Evolutionary conservation across 1,140 invertebrate genomes (phyloP).

Genomic region (Macrocentrus cingulum): DNA sequence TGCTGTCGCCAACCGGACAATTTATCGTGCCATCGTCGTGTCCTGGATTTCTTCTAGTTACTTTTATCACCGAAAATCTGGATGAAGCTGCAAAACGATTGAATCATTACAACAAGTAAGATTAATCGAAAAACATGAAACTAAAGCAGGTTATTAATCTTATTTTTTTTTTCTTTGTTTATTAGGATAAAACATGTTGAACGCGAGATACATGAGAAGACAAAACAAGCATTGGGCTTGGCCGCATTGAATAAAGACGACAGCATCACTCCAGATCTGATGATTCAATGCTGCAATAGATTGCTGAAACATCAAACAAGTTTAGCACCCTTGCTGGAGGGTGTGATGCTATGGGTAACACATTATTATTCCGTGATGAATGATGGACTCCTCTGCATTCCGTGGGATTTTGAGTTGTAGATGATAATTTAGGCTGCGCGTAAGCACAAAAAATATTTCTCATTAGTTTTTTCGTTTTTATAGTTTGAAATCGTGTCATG

Average conservation of each 20-base stretch:
- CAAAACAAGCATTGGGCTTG: conserved; percentile 68
- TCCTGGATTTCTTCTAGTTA: conserved; percentile 79
- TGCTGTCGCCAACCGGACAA: conserved; percentile 91
- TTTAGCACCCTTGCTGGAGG: conserved; percentile 52
- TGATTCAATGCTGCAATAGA: conserved; percentile 80
- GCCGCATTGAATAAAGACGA: conserved; percentile 81
- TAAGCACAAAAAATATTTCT: too few relatives aligned
- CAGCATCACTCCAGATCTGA: conserved; percentile 83
- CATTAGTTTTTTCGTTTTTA: too few relatives aligned
- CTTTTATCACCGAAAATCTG: conserved; percentile 80
- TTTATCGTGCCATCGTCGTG: conserved; percentile 89
- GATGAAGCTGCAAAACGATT: conserved; percentile 71
- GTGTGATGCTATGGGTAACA: conserved; percentile 75
- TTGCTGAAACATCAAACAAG: conserved; percentile 63
- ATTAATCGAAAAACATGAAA: conserved; percentile 23
- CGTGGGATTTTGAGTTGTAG: conserved; percentile 82
- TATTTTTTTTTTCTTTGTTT: conserved; percentile 19
- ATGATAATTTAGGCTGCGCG: too few relatives aligned
- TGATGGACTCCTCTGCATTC: conserved; percentile 88
- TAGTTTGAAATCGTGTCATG: too few relatives aligned
- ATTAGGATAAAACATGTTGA: conserved; percentile 77
- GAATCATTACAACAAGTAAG: conserved; percentile 75
- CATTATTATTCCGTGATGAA: conserved; percentile 90
- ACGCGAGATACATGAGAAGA: conserved; percentile 67
- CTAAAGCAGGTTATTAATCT: background rate